Evolutionary conservation across 2,113 vertebrate genomes (phyloP), one percentile per base, ranked within the genome.

Genomic region (Hippopotamus amphibius): DNA sequence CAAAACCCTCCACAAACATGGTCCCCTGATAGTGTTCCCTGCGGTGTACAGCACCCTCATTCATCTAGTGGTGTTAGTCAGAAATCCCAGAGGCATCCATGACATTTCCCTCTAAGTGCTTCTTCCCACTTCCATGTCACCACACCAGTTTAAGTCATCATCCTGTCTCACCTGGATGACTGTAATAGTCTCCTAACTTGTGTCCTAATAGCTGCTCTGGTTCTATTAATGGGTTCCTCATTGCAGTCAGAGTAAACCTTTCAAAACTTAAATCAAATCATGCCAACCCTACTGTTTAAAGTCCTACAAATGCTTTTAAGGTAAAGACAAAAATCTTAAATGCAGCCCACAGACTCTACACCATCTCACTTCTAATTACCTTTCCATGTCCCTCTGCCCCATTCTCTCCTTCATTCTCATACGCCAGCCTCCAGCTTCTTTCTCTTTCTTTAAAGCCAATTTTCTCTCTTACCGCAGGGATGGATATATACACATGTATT

Each of bases 281-380:
- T 71, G 37, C 7, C 71, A 76, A 61, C 21, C 43, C 55, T 28
- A 28, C 37, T 82, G 46, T 33, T 93, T 77, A 72, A 66, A 77
- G 28, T 96, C 82, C 13, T 94, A 15, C 43, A 37, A 33, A 33
- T 92, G 80, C 4, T 88, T 96, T 82, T 94, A 89, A 93, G 61
- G 80, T 37, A 48, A 65, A 46, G 43, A 93, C 26, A 90, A 24
- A 92, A 77, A 41, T 50, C 53, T 24, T 33, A 65, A 90, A 50
- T 1, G 4, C 14, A 76, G 16, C 13, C 55, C 48, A 28, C 19
- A 41, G 5, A 50, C 21, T 17, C 33, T 19, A 28, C 43, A 63
- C 2, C 8, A 2, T 63, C 77, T 90, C 16, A 17, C 37, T 61
- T 71, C 46, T 69, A 1, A 57, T 17, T 24, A 30, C 33, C 7